These are phyloP conservation scores for Passer montanus DNA, from an alignment of 2,113 vertebrate genomes.

Conservation along the genomic window DNA sequence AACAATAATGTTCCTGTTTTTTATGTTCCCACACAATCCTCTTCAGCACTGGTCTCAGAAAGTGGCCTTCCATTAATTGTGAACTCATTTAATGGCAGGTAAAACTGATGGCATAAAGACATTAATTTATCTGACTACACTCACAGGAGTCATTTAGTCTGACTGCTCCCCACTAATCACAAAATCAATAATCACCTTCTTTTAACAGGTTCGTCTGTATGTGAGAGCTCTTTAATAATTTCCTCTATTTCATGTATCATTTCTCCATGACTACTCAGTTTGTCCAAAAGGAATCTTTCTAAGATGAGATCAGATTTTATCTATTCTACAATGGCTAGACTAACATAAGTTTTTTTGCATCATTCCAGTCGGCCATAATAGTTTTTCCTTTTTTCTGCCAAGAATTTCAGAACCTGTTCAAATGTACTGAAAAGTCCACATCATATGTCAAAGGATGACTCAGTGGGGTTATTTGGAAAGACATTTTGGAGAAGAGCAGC, in stretches of 20 bases:
- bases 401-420: not conserved
- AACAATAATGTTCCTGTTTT: not conserved
- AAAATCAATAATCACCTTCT: conserved; percentile 58
- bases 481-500: not conserved
- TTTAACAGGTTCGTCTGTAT: conserved; percentile 18
- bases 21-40: not conserved
- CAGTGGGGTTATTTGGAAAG: not conserved
- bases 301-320: not conserved
- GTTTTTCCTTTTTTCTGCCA: not conserved
- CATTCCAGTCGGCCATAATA: not conserved
- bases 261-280: not conserved
- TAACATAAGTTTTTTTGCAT: not conserved
- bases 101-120: not conserved
- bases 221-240: conserved; percentile 26
- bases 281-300: not conserved
- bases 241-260: not conserved
- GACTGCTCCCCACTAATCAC: conserved; percentile 32
- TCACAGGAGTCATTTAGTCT: conserved; percentile 32
- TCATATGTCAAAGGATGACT: not conserved
- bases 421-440: not conserved
- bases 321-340: not conserved
- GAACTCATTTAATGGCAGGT: not conserved
- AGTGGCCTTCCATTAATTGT: not conserved
- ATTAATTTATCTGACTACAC: conserved; percentile 27
- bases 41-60: not conserved